Conservation (phyloP, 2,113 vertebrate species). For the Riparia riparia region DNA sequence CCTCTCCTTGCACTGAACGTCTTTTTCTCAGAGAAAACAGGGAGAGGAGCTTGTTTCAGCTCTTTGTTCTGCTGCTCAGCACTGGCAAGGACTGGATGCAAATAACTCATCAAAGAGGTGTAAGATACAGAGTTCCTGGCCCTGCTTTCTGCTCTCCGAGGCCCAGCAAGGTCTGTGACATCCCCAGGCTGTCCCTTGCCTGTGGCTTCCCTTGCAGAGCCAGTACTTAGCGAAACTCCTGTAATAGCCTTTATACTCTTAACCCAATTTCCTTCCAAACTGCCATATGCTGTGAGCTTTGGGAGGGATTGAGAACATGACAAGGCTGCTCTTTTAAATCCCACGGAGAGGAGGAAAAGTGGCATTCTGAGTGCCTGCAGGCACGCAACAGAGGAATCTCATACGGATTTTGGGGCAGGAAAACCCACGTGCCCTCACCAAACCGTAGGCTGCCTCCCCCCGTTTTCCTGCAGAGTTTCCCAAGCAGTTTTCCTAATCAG, state of each 20-base stretch:
- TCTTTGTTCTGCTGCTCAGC: neutral
- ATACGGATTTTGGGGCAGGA: neutral
- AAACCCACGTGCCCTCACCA: neutral
- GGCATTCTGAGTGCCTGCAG: neutral
- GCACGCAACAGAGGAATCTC: neutral
- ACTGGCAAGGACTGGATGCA: neutral
- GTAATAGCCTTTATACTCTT: conserved; percentile 23
- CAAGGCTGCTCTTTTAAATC: conserved; percentile 45
- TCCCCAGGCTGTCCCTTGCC: neutral
- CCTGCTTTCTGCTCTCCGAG: neutral
- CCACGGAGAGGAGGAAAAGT: neutral
- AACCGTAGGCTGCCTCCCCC: neutral
- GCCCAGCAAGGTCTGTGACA: neutral
- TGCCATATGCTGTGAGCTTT: conserved; percentile 49
- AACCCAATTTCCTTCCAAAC: conserved; percentile 54
- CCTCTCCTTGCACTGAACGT: rapidly evolving
- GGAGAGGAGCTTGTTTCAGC: neutral
- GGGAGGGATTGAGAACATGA: conserved; percentile 28
- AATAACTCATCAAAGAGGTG: neutral
- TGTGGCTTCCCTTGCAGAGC: neutral
- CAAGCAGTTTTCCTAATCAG: neutral
- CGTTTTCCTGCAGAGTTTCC: neutral
- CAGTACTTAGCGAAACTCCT: conserved; percentile 13
- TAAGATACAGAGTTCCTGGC: neutral
- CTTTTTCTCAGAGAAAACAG: neutral